Conservation (phyloP, 2,113 vertebrate genomes). For the Cephalopholis sonnerati region DNA sequence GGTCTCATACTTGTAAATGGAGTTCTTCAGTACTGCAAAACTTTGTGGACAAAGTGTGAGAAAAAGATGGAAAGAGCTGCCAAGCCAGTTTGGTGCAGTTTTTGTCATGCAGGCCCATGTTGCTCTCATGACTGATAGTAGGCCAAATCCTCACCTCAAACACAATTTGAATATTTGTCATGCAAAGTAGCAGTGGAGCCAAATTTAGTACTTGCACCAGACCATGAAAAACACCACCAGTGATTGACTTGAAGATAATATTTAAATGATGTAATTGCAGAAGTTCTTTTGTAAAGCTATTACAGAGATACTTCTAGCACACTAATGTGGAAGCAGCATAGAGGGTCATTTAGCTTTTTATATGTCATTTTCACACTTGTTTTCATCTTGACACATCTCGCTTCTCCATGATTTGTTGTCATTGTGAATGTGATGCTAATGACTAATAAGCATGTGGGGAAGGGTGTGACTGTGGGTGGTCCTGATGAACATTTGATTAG, state of each 20-base stretch:
- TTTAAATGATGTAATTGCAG: neutral
- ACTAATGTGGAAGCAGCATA: no score
- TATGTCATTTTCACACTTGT: neutral
- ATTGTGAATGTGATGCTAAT: slow-evolving; percentile 20
- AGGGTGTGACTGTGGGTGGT: slow-evolving; percentile 31
- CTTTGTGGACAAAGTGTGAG: neutral
- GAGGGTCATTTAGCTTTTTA: slow-evolving; percentile 1
- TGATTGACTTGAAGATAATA: slow-evolving; percentile 6
- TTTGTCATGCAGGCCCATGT: neutral
- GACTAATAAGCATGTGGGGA: slow-evolving; percentile 40
- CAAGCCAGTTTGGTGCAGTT: neutral
- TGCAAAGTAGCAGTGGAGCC: neutral
- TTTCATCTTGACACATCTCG: neutral
- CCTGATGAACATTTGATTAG: neutral
- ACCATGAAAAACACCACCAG: neutral
- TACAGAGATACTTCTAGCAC: no score
- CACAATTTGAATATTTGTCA: slow-evolving; percentile 25
- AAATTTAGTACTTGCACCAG: neutral
- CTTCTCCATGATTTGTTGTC: slow-evolving; percentile 4
- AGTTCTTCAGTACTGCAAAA: neutral
- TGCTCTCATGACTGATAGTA: neutral
- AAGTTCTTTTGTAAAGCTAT: neutral
- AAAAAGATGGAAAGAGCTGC: neutral
- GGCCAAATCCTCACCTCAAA: slow-evolving; percentile 11
- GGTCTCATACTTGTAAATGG: neutral